These are phyloP conservation scores for Lissocephala sabroskyi DNA, from an alignment of 2,888 invertebrate genomes.

Conservation along the genomic window DNA sequence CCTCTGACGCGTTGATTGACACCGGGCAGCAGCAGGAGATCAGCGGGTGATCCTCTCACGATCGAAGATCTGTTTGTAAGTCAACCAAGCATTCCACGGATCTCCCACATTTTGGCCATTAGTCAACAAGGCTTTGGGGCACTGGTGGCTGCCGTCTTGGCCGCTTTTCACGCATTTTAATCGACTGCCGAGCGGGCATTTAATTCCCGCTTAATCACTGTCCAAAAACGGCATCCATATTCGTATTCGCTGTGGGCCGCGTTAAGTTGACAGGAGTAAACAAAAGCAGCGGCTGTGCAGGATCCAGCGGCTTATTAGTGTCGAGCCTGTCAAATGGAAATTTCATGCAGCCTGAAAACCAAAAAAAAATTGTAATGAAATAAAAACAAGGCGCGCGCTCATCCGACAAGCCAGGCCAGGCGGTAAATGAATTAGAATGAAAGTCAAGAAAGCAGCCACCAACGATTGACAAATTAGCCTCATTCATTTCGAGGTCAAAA, in stretches of 20 bases:
- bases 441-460: conserved; percentile 17
- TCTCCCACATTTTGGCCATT: too few relatives aligned
- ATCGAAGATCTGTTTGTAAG: too few relatives aligned
- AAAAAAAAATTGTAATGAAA: conserved; percentile 6
- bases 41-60: conserved; percentile 19
- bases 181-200: conserved; percentile 26
- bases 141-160: conserved; percentile 28
- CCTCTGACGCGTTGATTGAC: conserved; percentile 43
- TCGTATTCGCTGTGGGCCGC: conserved; percentile 41
- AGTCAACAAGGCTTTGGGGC: conserved; percentile 27
- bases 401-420: too few relatives aligned
- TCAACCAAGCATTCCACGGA: too few relatives aligned
- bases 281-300: neutral
- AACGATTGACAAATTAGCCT: conserved; percentile 70
- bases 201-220: conserved; percentile 64
- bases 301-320: conserved; percentile 45
- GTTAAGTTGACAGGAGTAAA: conserved; percentile 49
- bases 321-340: conserved; percentile 56
- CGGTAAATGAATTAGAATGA: conserved; percentile 21
- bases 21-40: conserved; percentile 14
- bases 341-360: conserved; percentile 39
- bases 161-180: conserved; percentile 29
- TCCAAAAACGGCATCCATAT: conserved; percentile 43
- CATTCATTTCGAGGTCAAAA: conserved; percentile 71
- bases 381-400: conserved; percentile 4